These are phyloP conservation scores for Gila orcuttii DNA, from an alignment of 2,113 vertebrate species.

Conservation along the genomic window DNA sequence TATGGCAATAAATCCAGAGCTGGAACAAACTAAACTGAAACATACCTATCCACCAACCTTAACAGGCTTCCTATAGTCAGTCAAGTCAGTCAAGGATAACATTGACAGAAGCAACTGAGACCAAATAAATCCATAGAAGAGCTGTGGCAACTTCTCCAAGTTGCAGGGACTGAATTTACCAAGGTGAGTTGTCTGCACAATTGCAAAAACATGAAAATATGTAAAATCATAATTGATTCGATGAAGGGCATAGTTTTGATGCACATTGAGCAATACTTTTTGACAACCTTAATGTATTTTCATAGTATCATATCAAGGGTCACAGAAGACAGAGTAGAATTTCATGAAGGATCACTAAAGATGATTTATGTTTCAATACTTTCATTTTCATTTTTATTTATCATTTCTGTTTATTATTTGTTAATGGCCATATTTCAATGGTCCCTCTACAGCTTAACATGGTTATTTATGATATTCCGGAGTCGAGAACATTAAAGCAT, in stretches of 20 bases:
- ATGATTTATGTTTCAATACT: background rate
- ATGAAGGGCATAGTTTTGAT: background rate
- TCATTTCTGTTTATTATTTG: conserved; percentile 15
- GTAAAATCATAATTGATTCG: background rate
- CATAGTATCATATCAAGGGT: background rate
- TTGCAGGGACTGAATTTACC: too few relatives aligned
- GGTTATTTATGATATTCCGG: conserved; percentile 24
- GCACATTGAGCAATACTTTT: background rate
- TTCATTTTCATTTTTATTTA: conserved; percentile 31
- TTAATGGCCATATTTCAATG: background rate
- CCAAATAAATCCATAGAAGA: too few relatives aligned
- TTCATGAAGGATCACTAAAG: background rate
- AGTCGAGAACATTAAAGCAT: conserved; percentile 3
- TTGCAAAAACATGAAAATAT: background rate
- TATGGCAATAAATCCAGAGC: background rate
- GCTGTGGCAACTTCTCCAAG: too few relatives aligned
- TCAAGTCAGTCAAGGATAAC: background rate
- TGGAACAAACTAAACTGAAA: background rate
- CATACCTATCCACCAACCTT: background rate
- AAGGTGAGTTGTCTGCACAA: background rate
- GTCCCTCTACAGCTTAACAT: background rate
- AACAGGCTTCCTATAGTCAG: background rate
- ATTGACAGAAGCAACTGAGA: too few relatives aligned
- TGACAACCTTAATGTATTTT: background rate
- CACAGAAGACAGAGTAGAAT: background rate